Base-by-base conservation (phyloP, 2,888 invertebrate genomes). In the Rotaria magnacalcarata region DNA sequence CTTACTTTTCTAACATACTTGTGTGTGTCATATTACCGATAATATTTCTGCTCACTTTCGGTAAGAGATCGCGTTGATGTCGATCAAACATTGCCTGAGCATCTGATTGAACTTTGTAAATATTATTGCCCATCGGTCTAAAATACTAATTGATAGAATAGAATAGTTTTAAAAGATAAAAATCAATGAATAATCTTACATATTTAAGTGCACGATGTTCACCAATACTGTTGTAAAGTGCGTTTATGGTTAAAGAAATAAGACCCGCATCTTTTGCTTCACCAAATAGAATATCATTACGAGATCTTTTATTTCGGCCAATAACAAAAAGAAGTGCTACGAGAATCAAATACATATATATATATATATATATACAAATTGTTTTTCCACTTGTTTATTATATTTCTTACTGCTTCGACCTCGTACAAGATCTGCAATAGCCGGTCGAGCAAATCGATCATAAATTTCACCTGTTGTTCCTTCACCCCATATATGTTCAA, bases 1-100 rank as follows among this genome's bases (percentile, higher is more conserved):
- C 67, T 67, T 34, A 67, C 67, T 67, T 67, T 27, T 67, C 67
- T 67, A 67, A 19, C 14, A 67, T 67, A 67, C 67, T 67, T 67
- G 67, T 27, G 14, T 67, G 67, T 43, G 75, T 80, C 6, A 80
- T 80, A 80, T 80, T 80, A 21, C 75, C 75, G 47, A 41, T 24
- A 41, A 80, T n/a, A 24, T 80, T 47, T 41, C 21, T 41, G 43
- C 75, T 41, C 10, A 80, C 47, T 47, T 80, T 80, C 5, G 75
- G 75, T 16, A 80, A 80, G 11, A 80, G 47, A 80, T 80, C 75
- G 21, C 47, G 41, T 80, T 41, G 41, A 24, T 80, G 47, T 10
- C 75, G 75, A 47, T 80, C 75, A 47, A 80, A 47, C 75, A 80
- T 80, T 7, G 75, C 75, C 43, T 80, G 43, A 80, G 75, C 75